Evolutionary conservation across 2,113 vertebrate species (phyloP), one percentile per base, ranked within the genome.

Genomic region (Oceanodroma tethys): DNA sequence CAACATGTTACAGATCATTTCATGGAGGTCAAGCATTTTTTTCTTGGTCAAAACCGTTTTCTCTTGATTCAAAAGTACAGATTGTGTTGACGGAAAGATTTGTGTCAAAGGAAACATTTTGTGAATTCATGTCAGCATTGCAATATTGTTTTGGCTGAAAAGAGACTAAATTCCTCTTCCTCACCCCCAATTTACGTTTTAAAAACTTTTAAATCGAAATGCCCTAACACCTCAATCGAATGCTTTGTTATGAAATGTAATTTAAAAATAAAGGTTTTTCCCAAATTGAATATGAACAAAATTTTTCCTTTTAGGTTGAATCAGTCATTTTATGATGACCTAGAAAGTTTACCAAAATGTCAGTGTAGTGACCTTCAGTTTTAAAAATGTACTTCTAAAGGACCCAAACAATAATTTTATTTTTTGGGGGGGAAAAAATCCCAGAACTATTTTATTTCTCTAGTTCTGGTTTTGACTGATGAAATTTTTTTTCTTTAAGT

Each of bases 151-250:
- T 89, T 59, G 29, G 3, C 32, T 71, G 47, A 75, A 80, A 71
- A 75, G 25, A 26, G 9, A 80, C 30, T 20, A 76, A 83, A 45
- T 22, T 10, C 13, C 27, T 11, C 3, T 4, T 9, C 5, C 2
- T 5, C 2, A 10, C 8, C 4, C 3, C 3, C 5, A 76, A 11
- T 70, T 73, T 81, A 10, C 68, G 18, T 67, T 88, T 81, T 36
- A 38, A 34, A 52, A 53, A 20, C 2, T 5, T 47, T 55, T 43
- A 32, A 52, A 36, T 74, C 4, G 81, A 76, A 78, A n/a, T 43
- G 3, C 13, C 10, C 2, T 29, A n/a, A 14, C 2, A 16, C 4
- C 68, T 78, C 7, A 66, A 7, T 60, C 0, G 0, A 74, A 65
- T 22, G 2, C 4, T 81, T 87, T 78, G 9, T 43, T 70, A 45